Percentiles rank a stretch among this genome's conserved stretches.
Evolutionary conservation across 2,113 vertebrate species (phyloP).

Genomic region (Vulpes lagopus): DNA sequence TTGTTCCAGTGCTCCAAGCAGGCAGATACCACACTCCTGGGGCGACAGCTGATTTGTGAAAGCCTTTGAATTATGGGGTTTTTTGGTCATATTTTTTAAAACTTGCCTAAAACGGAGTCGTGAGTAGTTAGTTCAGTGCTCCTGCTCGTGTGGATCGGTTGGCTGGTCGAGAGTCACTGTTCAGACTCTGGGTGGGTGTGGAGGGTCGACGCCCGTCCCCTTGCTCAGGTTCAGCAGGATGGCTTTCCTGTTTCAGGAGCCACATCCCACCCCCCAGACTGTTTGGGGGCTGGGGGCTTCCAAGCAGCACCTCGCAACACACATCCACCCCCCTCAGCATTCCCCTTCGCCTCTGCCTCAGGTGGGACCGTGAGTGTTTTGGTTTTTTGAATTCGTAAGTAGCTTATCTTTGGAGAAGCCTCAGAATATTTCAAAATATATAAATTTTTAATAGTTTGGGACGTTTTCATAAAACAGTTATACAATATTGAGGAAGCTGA

Average conservation of each 20-base stretch:
- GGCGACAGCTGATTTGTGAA: neutral
- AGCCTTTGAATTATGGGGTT: neutral
- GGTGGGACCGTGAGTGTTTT: neutral
- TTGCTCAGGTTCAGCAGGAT: neutral
- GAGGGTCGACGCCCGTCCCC: neutral
- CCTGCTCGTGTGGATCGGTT: neutral
- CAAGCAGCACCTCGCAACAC: accelerated
- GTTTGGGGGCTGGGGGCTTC: accelerated
- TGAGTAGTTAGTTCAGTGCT: too few species aligned
- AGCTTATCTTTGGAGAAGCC: neutral
- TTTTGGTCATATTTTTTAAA: neutral
- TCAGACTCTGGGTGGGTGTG: neutral
- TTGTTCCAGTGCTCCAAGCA: neutral
- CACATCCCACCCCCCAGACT: neutral
- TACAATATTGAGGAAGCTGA: constrained; percentile 18
- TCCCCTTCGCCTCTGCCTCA: neutral
- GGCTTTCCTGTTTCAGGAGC: neutral
- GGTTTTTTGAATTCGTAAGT: neutral
- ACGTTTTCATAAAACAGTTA: neutral
- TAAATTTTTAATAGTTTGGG: constrained; percentile 5
- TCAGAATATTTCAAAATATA: neutral
- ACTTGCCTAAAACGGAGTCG: neutral
- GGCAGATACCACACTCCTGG: accelerated
- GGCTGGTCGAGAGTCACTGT: neutral
- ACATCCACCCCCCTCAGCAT: accelerated